Evolutionary conservation across 2,888 invertebrate genomes (phyloP).

Genomic region (Drosophila algonquin): DNA sequence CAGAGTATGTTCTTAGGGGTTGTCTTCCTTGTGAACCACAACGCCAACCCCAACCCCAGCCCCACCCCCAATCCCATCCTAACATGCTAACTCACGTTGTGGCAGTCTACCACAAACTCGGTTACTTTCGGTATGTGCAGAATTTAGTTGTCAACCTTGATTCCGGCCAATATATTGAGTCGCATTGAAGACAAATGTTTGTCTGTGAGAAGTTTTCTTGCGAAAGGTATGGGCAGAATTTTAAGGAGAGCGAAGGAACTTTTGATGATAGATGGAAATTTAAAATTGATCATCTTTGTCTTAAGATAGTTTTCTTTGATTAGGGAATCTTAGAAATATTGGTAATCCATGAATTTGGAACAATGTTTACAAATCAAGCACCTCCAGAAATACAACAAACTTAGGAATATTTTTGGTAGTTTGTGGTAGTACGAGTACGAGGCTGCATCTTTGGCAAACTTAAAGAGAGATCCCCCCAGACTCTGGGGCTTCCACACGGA

Average conservation of each 20-base stretch:
- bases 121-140: slow-evolving; percentile 30
- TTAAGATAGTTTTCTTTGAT: neutral
- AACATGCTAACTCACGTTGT: slow-evolving; percentile 36
- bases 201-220: neutral
- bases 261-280: neutral
- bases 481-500: slow-evolving; percentile 24
- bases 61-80: slow-evolving; percentile 3
- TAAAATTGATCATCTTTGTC: neutral
- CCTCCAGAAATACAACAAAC: neutral
- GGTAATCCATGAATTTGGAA: neutral
- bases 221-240: neutral
- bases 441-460: slow-evolving; percentile 3
- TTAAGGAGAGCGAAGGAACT: neutral
- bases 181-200: neutral
- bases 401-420: neutral
- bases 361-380: neutral
- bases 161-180: slow-evolving; percentile 17
- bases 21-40: neutral
- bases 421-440: neutral
- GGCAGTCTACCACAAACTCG: slow-evolving; percentile 33
- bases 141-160: slow-evolving; percentile 44
- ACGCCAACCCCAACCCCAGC: neutral
- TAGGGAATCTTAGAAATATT: neutral
- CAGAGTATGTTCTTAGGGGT: slow-evolving; percentile 57
- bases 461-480: slow-evolving; percentile 12